Base-by-base conservation (phyloP, 2,797 vertebrate genomes). In the Iguana delicatissima region DNA sequence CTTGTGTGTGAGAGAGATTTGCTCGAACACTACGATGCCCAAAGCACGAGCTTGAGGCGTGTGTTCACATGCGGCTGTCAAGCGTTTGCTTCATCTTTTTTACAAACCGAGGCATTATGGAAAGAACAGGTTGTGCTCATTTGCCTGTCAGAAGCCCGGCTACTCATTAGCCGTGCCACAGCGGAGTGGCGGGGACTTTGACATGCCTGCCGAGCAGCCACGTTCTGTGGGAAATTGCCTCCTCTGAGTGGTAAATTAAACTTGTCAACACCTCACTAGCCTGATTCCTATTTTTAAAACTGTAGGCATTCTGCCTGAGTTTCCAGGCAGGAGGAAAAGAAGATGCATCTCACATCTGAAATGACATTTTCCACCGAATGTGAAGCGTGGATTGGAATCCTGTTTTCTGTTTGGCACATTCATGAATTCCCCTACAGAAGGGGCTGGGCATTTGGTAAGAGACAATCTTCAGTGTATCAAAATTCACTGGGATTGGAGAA, bases 71-170 rank as follows among this genome's bases (percentile, higher is more conserved):
- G 32, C 24, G 80, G 55, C 84, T 42, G 0, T 38, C 80, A 90
- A 90, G 81, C 46, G 2, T 89, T 93, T 50, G 59, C 90, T 85
- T 80, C 72, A 6, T 35, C 92, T 80, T 0, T 52, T 0, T 77
- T 91, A 67, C 90, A 80, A 84, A 88, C 9, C 46, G 80, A 83
- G 57, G 35, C 6, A 73, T 88, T 76, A 84, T 42, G 72, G 90
- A 79, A 79, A 91, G 85, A 86, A 35, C 2, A 3, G 52, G 91
- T 80, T 84, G 88, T 2, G 0, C 93, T 89, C 89, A 88, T 94
- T 90, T 89, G 84, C 80, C 62, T 89, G 90, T 92, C 93, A 13
- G 67, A 4, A 2, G 88, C 10, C 72, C 91, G 91, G 88, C 86
- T 64, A 1, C 73, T 94, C 79, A 89, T 88, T 89, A 92, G 79